Conservation (phyloP, 2,113 vertebrate species). For the Sus scrofa region T2T-Sscrofa CM000812.6:11350501-11351000, state of each 20-base stretch:
- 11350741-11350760: background rate
- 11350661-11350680: background rate
- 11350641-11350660: too few species aligned
- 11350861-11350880: background rate
- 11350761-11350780: background rate
- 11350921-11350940: background rate
- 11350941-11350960: background rate
- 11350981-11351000: background rate
- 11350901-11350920: background rate
- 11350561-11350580: too few species aligned
- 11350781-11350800: background rate
- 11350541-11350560: too few species aligned
- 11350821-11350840: background rate
- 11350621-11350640: too few species aligned
- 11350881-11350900: background rate
- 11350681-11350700: background rate
- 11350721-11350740: background rate
- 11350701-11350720: background rate
- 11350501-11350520: too few species aligned
- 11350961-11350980: background rate
- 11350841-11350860: too few species aligned
- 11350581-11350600: too few species aligned
- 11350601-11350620: too few species aligned
- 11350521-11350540: too few species aligned
- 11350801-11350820: background rate